phyloP scores from a whole-genome alignment of 2,113 vertebrate species.

The Melospiza melodia region DNA sequence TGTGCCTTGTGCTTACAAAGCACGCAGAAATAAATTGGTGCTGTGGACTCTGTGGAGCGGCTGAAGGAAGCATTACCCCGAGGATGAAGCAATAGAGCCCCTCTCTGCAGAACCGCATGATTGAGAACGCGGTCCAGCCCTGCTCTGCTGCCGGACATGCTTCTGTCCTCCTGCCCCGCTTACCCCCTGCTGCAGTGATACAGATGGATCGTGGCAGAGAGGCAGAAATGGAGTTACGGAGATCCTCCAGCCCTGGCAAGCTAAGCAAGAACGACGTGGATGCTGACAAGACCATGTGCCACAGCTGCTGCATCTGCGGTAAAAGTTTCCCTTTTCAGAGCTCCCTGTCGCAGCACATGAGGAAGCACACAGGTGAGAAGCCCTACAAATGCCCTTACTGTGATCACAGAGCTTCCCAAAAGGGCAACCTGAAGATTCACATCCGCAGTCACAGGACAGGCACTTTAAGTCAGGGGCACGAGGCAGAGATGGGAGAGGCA shows the following conservation, averaged over 20 bases:
- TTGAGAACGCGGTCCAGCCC: conserved; percentile 19
- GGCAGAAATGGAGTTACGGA: conserved; percentile 78
- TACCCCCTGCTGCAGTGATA: conserved; percentile 14
- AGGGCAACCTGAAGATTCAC: conserved; percentile 95
- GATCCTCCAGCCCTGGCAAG: conserved; percentile 72
- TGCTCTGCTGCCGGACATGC: not conserved
- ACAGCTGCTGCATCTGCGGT: conserved; percentile 89
- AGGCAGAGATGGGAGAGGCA: conserved; percentile 77
- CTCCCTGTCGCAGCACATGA: conserved; percentile 95
- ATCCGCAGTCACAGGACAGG: conserved; percentile 92
- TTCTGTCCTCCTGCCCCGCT: not conserved
- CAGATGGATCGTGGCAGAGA: conserved; percentile 79
- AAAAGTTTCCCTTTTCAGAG: conserved; percentile 96
- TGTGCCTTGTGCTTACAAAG: not conserved
- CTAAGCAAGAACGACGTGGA: conserved; percentile 73
- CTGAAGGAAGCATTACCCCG: not conserved
- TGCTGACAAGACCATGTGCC: conserved; percentile 79
- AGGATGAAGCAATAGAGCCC: conserved; percentile 64
- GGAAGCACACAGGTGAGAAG: conserved; percentile 92
- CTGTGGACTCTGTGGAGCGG: not conserved
- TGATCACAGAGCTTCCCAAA: conserved; percentile 93
- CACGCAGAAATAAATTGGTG: not conserved
- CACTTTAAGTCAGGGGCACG: conserved; percentile 83
- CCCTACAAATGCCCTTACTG: conserved; percentile 98
- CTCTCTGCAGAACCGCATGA: conserved; percentile 36